Evolutionary conservation across 2,797 vertebrate genomes (phyloP), one percentile per base, ranked within the genome.

Genomic region (Buphagus erythrorhynchus): DNA sequence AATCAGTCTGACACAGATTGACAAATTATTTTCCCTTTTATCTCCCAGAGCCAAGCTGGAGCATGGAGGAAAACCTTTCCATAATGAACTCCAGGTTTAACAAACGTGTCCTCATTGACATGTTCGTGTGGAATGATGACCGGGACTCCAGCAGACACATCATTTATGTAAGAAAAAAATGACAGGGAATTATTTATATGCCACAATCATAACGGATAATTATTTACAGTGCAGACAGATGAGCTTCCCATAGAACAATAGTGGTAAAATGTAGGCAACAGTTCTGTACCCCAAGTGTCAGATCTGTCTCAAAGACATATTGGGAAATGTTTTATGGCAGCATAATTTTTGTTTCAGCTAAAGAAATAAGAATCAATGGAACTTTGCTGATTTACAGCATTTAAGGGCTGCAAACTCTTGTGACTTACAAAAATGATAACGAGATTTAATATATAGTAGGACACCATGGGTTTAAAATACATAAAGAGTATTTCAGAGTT

Each of bases 121-220:
- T 99, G 98, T 99, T 99, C 28, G 98, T 99, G 86, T 99, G 99
- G 99, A 99, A 98, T 0, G 99, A 99, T 0, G 99, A 99, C 96
- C 98, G 97, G 33, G 98, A 99, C 97, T 99, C 99, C 96, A 99
- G 98, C 91, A 98, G 98, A 31, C 98, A 99, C 87, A 98, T 99
- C 91, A 99, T 99, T 96, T 99, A 99, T 79, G 99, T 99, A 98
- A 96, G 99, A 1, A 80, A 57, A 48, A 55, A 8, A 43, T 3
- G 10, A 16, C 49, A 48, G 19, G 52, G 48, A 59, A 33, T 46
- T 71, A 29, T 40, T 74, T 24, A 4, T 12, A 4, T 12, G 9
- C 33, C 67, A 82, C 35, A 42, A 24, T 10, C 46, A 6, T 20
- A 36, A 18, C 4, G 29, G 26, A 1, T 13, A 24, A 18, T 40